Base-by-base conservation (phyloP, 2,797 vertebrate species). In the Premnoplex brunnescens region DNA sequence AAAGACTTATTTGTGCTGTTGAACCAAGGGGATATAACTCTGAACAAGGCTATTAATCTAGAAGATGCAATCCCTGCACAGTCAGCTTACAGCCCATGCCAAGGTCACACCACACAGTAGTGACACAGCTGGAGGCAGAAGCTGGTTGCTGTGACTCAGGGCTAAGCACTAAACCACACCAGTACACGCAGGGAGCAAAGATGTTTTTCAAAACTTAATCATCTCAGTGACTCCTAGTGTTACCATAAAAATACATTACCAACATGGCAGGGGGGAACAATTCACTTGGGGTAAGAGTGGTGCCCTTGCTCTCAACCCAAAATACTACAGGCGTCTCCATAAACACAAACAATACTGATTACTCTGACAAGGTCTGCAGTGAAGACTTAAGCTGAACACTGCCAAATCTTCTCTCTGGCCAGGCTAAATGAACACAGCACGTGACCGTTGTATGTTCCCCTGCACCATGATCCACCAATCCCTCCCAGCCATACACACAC, bases 41-140 rank as follows among this genome's bases (percentile, higher is more conserved):
- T 14, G 26, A 91, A 67, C 48, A 69, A 92, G 78, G 60, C 84
- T 69, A 72, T 96, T 93, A 89, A 96, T 95, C 95, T 89, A 72
- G 85, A 85, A 88, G 91, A 91, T 85, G 81, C 89, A 80, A 76
- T 60, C 64, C 92, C 63, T 79, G 73, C 64, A 55, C 15, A 73
- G 69, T 88, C 94, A 92, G 90, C 88, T 86, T 60, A 34, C 54
- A 85, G 75, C 28, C 71, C 15, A 5, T 44, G 83, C 86, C 94
- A 93, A 95, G 90, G 95, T 95, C 91, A 92, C 58, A 26, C 26
- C 63, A 43, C 64, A 74, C 14, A 7, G 62, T 1, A 66, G 76
- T 49, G 91, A 96, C 79, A 81, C 76, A 86, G 82, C 73, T 59
- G 73, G 44, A 72, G 59, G 74, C 66, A 95, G 87, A 72, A 93